Base-by-base conservation (phyloP, 2,797 vertebrate species). In the Xenopus petersii region DNA sequence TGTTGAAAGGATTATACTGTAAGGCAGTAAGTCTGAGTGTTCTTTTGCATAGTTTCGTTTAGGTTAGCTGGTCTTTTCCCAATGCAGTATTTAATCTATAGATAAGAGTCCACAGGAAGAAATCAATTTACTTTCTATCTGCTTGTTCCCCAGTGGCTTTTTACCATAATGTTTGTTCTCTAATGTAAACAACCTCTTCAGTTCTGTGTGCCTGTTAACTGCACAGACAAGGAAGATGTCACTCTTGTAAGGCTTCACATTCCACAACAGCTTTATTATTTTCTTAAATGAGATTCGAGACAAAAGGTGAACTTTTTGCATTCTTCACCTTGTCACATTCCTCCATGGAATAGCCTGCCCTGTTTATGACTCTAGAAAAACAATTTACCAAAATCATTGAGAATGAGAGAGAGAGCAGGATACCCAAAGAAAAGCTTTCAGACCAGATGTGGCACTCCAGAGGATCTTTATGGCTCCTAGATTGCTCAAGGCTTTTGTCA, bases 241-340 rank as follows among this genome's bases (percentile, higher is more conserved):
- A 58, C 64, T 64, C 64, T 30, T 78, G 16, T 17, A 42, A 42
- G 56, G 64, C 71, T 66, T 73, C 61, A 59, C 76, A 79, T 79
- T 79, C 76, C 76, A 60, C 42, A n/a, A 56, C 63, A n/a, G 47
- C 71, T 64, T 61, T 54, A 12, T 51, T 51, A 15, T 42, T 42
- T 42, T 42, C 36, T 49, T 51, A 58, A 33, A 24, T 21, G 55
- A 58, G 55, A 17, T 21, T 58, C 55, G 15, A 17, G n/a, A 58
- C 55, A 58, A 58, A 58, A 58, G 55, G n/a, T 58, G 55, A 16
- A 58, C 10, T 10, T 61, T 21, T 61, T 11, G 9, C 59, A 61
- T 61, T 61, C 49, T 51, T 61, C 5, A 21, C 12, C 59, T 1
- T 61, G 17, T 26, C 17, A 61, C 17, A 61, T 24, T 58, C 55